phyloP scores from a whole-genome alignment of 2,113 vertebrate genomes.

The Lota lota region DNA sequence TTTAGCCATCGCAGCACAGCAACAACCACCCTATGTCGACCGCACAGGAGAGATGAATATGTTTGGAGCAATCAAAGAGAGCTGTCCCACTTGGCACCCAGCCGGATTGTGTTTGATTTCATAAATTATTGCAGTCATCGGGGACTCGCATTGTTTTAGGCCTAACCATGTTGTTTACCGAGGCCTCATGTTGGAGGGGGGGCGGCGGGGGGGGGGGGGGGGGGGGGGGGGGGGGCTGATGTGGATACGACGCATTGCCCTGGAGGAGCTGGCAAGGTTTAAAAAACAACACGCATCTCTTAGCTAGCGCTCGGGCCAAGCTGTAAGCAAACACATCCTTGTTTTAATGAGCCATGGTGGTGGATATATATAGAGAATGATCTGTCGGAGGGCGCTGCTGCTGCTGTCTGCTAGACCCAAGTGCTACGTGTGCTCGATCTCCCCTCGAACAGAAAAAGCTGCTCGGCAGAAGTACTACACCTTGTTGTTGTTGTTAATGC shows the following conservation, averaged over 20 bases:
- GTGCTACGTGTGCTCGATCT: no score
- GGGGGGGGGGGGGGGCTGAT: constrained; percentile 66
- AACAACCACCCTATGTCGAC: neutral
- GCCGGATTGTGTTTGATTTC: constrained; percentile 77
- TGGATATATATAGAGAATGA: no score
- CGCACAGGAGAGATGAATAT: constrained; percentile 1
- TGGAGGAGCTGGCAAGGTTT: neutral
- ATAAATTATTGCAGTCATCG: constrained; percentile 79
- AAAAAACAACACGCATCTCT: constrained; percentile 56
- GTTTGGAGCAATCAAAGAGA: constrained; percentile 51
- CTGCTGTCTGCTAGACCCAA: no score
- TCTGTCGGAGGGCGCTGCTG: no score
- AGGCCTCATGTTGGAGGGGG: constrained; percentile 75
- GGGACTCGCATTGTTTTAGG: constrained; percentile 77
- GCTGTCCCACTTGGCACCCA: constrained; percentile 69
- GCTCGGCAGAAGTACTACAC: no score
- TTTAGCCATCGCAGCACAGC: neutral
- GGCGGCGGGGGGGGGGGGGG: constrained; percentile 64
- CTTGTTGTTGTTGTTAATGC: no score
- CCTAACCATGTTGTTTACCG: constrained; percentile 77
- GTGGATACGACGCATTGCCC: constrained; percentile 52
- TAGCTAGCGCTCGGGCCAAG: constrained; percentile 80
- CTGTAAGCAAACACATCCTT: constrained; percentile 21
- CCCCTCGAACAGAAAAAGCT: no score
- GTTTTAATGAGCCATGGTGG: no score